These are phyloP conservation scores for Hirundichthys speculiger DNA, from an alignment of 2,113 vertebrate genomes.

Conservation along the genomic window DNA sequence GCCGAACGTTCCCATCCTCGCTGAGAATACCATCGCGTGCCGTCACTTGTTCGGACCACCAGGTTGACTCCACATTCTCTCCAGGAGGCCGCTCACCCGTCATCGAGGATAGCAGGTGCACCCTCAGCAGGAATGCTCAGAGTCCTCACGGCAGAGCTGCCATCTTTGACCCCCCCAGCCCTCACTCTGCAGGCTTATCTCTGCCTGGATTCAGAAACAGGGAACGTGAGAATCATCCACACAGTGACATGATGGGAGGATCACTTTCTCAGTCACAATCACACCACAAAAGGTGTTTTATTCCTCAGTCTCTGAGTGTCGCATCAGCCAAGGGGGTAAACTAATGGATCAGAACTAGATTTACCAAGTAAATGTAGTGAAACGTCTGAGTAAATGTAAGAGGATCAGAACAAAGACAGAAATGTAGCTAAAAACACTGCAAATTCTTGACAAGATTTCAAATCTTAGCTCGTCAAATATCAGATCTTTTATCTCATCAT, in stretches of 20 bases:
- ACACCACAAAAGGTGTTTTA: no score
- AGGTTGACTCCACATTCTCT: not conserved
- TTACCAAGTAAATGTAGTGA: no score
- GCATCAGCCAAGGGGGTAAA: no score
- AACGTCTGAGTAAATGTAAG: no score
- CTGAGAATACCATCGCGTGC: constrained; percentile 24
- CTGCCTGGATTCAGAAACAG: no score
- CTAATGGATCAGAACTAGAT: no score
- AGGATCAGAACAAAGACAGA: no score
- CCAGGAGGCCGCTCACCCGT: constrained; percentile 14
- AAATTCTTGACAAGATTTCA: no score
- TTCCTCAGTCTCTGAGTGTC: no score
- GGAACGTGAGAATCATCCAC: not conserved
- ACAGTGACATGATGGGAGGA: not conserved
- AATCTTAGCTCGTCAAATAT: no score
- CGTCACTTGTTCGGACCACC: constrained; percentile 38
- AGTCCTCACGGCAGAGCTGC: constrained; percentile 18
- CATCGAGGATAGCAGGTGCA: not conserved
- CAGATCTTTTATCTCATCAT: no score
- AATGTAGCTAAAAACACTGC: no score
- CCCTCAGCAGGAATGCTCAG: constrained; percentile 44
- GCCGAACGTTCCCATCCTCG: constrained; percentile 54
- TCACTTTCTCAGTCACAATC: not conserved
- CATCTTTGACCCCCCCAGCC: constrained; percentile 24
- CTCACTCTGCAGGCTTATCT: not conserved